phyloP scores from a whole-genome alignment of 2,888 invertebrate species.

The Mythimna vitellina region DNA sequence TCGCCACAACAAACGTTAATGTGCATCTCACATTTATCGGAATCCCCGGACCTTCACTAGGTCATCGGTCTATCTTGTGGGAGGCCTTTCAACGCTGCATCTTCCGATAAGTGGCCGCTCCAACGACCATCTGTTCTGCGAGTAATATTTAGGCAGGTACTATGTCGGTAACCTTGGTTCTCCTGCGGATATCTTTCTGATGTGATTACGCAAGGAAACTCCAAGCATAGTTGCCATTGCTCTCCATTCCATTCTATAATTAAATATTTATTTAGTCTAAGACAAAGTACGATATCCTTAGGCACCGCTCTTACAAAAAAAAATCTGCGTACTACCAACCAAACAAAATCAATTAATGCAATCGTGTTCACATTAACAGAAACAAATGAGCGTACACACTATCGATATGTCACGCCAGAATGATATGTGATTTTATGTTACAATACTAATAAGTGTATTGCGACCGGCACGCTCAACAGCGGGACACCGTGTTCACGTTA shows the following conservation, averaged over 20 bases:
- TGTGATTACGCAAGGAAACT: neutral
- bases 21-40: no score
- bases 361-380: slow-evolving; percentile 48
- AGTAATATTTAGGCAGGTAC: no score
- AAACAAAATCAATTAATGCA: slow-evolving; percentile 51
- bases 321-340: slow-evolving; percentile 15
- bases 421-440: slow-evolving; percentile 75
- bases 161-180: no score
- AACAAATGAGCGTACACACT: slow-evolving; percentile 54
- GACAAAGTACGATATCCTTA: neutral
- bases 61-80: no score
- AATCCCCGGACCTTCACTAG: no score
- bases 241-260: no score
- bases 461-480: slow-evolving; percentile 68
- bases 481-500: slow-evolving; percentile 76
- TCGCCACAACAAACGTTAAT: no score
- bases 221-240: neutral
- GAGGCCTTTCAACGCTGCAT: no score
- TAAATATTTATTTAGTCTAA: neutral
- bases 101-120: no score
- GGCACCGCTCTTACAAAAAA: neutral
- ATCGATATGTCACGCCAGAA: slow-evolving; percentile 66
- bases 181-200: no score
- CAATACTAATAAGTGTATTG: slow-evolving; percentile 70
- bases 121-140: no score